Conservation (phyloP, 1,140 invertebrate species). For the Condylostylus longicornis region DNA sequence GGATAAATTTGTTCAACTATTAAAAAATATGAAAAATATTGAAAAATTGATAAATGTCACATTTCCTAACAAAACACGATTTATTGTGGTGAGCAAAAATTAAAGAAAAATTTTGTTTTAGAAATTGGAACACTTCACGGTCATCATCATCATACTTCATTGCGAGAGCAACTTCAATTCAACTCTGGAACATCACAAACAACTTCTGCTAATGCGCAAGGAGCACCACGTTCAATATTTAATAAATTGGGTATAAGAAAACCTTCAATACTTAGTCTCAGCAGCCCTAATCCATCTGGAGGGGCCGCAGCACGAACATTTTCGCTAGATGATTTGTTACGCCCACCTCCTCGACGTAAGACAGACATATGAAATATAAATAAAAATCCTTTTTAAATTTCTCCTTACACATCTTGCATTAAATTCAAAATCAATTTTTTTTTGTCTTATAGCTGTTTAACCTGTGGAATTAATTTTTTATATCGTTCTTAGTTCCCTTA, state of each 20-base stretch:
- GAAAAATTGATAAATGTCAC: background rate
- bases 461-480: too few species aligned
- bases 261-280: constrained; percentile 58
- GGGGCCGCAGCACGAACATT: constrained; percentile 50
- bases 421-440: too few species aligned
- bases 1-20: background rate
- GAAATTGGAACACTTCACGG: constrained; percentile 13
- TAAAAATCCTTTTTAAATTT: too few species aligned
- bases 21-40: background rate
- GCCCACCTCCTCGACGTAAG: constrained; percentile 57
- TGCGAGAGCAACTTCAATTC: constrained; percentile 16
- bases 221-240: constrained; percentile 46
- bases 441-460: too few species aligned
- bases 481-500: too few species aligned
- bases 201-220: constrained; percentile 25
- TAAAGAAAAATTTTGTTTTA: too few species aligned
- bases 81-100: too few species aligned
- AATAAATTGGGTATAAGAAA: constrained; percentile 63
- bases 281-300: constrained; percentile 39
- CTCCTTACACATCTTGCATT: background rate
- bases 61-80: too few species aligned
- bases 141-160: constrained; percentile 18
- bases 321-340: constrained; percentile 67
- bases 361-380: constrained; percentile 14
- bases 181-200: constrained; percentile 25